Conservation (phyloP, 2,888 invertebrate genomes). For the Graphium colonna region DNA sequence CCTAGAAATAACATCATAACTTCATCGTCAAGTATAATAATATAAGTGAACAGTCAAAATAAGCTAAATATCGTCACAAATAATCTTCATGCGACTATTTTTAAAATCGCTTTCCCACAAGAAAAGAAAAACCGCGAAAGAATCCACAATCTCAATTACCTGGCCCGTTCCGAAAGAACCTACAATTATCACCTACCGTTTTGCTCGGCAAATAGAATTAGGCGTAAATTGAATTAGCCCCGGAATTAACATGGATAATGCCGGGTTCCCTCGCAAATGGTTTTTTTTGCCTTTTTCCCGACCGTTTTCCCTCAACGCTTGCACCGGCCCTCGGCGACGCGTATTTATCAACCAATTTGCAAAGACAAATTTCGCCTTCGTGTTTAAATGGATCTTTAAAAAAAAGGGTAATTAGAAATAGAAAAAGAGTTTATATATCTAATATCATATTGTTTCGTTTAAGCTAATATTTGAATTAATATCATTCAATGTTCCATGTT, state of each 20-base stretch:
- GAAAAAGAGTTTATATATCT: not conserved
- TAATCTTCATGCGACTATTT: no score
- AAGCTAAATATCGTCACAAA: no score
- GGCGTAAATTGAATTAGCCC: conserved; percentile 76
- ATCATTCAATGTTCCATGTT: no score
- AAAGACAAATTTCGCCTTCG: conserved; percentile 37
- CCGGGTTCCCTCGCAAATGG: conserved; percentile 62
- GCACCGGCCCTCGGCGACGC: conserved; percentile 45
- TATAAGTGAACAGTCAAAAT: no score
- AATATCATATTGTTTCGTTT: no score
- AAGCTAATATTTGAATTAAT: no score
- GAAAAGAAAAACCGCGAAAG: no score
- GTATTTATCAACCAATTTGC: conserved; percentile 53
- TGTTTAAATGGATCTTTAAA: not conserved
- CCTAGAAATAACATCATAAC: no score
- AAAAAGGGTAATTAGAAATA: not conserved
- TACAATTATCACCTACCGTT: conserved; percentile 77
- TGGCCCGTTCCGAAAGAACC: conserved; percentile 61
- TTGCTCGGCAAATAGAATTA: conserved; percentile 77
- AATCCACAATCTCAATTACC: no score
- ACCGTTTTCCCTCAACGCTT: conserved; percentile 45
- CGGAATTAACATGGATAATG: conserved; percentile 79
- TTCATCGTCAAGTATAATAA: no score
- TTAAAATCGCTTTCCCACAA: no score
- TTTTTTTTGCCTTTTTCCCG: conserved; percentile 57